These are phyloP conservation scores for Acanthococcus lagerstroemiae DNA, from an alignment of 2,888 invertebrate genomes.

Conservation along the genomic window DNA sequence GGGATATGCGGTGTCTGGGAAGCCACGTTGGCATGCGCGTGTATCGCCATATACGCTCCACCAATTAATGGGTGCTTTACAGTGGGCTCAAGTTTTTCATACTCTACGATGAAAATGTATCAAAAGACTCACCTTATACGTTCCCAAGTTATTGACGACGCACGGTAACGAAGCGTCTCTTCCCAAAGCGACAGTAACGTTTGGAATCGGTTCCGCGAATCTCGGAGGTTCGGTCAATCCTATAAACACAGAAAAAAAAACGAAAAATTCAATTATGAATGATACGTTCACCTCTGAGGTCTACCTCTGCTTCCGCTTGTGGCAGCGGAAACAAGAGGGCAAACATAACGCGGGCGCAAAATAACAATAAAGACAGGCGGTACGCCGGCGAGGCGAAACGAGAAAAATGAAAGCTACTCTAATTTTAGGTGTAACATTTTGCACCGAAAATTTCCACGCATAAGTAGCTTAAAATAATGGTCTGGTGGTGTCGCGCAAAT, in stretches of 20 bases:
- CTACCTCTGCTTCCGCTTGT: background rate
- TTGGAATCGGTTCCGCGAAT: constrained; percentile 79
- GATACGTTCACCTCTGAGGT: background rate
- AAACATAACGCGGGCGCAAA: background rate
- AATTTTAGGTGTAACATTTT: background rate
- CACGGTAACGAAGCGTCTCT: constrained; percentile 78
- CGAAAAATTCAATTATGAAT: background rate
- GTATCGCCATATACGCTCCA: background rate
- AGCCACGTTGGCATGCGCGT: no score
- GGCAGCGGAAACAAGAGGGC: background rate
- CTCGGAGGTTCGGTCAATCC: constrained; percentile 50
- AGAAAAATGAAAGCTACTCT: background rate
- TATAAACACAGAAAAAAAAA: background rate
- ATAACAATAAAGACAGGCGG: constrained; percentile 5
- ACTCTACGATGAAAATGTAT: background rate
- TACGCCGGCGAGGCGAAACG: background rate
- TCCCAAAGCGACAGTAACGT: constrained; percentile 80
- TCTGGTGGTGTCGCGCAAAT: background rate
- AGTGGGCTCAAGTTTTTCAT: no score
- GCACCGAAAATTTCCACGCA: background rate
- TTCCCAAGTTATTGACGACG: constrained; percentile 76
- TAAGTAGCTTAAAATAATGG: background rate
- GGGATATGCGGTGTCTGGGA: no score
- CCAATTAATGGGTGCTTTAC: background rate
- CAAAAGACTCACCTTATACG: constrained; percentile 63